Evolutionary conservation across 2,113 vertebrate species (phyloP), one percentile per base, ranked within the genome.

Genomic region (Picathartes gymnocephalus): DNA sequence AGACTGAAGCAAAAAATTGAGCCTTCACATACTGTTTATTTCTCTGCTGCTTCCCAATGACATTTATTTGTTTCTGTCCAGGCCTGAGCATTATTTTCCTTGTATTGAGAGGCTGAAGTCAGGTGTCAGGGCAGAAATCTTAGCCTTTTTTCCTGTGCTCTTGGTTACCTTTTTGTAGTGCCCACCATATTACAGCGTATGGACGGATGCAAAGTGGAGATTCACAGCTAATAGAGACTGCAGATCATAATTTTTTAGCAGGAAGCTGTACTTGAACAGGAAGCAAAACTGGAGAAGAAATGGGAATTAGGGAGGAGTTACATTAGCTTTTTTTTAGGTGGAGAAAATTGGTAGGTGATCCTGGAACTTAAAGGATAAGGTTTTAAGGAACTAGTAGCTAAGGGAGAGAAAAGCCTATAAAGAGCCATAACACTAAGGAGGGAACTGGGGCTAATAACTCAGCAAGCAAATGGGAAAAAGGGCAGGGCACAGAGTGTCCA

Each of bases 401-500:
- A 56, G 4, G 17, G 28, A 44, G 14, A 62, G 31, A 48, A 66
- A 57, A 62, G 23, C 19, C 48, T 81, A 19, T 80, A 19, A 66
- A 66, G 47, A 66, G 9, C n/a, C 0, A 0, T 27, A 28, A 11
- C 0, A 6, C 13, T 40, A 15, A 25, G 27, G 14, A 57, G 60
- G 23, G 13, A 6, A 18, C 6, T 39, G 48, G 25, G 56, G 4
- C 47, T 77, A 15, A 48, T 77, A 39, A 40, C 27, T 64, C 17
- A 57, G 23, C 1, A 1, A 71, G 35, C 8, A 74, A 39, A 54
- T 61, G 25, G 60, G 44, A 20, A 50, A 45, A 69, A 65, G 24
- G 28, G 10, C 53, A 66, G 40, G 51, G 31, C 60, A 73, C 20
- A 73, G 37, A 37, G 8, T 54, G 30, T 81, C 40, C 65, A 81